Percentiles rank a stretch among this genome's conserved stretches.
Conservation (phyloP, 2,888 invertebrate species). For the Pharmacophagus antenor region DNA sequence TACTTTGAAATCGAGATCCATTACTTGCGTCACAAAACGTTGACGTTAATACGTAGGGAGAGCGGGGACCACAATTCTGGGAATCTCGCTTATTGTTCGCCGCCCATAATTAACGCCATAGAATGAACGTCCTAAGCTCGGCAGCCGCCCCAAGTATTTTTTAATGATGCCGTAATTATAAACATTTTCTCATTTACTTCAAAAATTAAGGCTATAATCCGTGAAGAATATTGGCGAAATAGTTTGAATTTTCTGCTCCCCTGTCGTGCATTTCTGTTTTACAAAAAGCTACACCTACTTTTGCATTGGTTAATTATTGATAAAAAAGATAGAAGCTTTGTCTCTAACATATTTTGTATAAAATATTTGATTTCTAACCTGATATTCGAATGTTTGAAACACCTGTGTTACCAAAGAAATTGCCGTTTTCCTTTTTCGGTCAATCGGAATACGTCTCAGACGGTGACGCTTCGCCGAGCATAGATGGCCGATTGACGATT, state of each 20-base stretch:
- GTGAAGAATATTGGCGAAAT: neutral
- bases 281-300: too few relatives aligned
- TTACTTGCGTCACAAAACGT: conserved; percentile 26
- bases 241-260: neutral
- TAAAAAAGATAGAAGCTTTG: neutral
- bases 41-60: conserved; percentile 27
- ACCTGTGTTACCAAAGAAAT: conserved; percentile 6
- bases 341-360: neutral
- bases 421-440: conserved; percentile 18
- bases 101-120: conserved; percentile 31
- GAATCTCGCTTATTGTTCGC: conserved; percentile 30
- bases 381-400: conserved; percentile 6
- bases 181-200: conserved; percentile 20
- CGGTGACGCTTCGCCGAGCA: conserved; percentile 18
- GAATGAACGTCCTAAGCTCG: conserved; percentile 18
- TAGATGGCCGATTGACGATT: neutral
- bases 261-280: neutral
- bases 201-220: conserved; percentile 12
- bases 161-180: conserved; percentile 23
- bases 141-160: conserved; percentile 26
- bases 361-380: neutral
- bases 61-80: conserved; percentile 30
- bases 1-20: conserved; percentile 12
- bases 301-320: too few relatives aligned
- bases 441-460: conserved; percentile 15